These are phyloP conservation scores for Synchiropus splendidus DNA, from an alignment of 2,113 vertebrate species.

Conservation along the genomic window DNA sequence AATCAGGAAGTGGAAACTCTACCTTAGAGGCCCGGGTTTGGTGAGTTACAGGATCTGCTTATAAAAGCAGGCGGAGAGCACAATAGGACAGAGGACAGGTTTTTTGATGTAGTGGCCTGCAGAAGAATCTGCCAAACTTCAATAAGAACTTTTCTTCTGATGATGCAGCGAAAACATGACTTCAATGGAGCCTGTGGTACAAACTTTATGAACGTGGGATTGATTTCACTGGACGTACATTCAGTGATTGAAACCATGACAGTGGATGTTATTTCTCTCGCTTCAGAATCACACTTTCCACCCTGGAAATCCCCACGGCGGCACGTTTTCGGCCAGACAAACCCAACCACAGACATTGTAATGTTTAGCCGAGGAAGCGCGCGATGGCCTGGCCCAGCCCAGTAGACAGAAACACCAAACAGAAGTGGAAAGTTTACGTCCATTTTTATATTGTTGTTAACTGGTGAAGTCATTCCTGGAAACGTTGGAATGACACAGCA, in stretches of 20 bases:
- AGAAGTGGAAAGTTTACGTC: conserved; percentile 4
- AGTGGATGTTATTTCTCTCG: too few relatives aligned
- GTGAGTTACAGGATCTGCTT: conserved; percentile 22
- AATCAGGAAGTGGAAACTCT: conserved; percentile 48
- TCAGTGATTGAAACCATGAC: too few relatives aligned
- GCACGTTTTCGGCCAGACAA: too few relatives aligned
- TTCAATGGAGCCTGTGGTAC: neutral
- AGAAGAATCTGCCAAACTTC: too few relatives aligned
- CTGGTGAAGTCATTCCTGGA: conserved; percentile 33
- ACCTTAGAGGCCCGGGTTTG: conserved; percentile 47
- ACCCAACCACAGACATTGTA: neutral
- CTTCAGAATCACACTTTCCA: too few relatives aligned
- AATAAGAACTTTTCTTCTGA: too few relatives aligned
- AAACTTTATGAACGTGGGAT: conserved; percentile 1
- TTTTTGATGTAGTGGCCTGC: conserved; percentile 46
- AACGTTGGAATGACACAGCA: conserved; percentile 15
- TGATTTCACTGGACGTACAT: neutral
- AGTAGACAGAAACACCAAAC: neutral
- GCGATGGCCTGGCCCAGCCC: conserved; percentile 14
- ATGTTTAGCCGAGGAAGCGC: conserved; percentile 32
- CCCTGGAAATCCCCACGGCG: too few relatives aligned
- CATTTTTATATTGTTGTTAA: conserved; percentile 30
- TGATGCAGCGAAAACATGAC: conserved; percentile 5
- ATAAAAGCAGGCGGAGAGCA: conserved; percentile 33
- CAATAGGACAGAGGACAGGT: too few relatives aligned